Evolutionary conservation across 1,140 invertebrate genomes (phyloP), one percentile per base, ranked within the genome.

Genomic region (Drosophila kikkawai): DNA sequence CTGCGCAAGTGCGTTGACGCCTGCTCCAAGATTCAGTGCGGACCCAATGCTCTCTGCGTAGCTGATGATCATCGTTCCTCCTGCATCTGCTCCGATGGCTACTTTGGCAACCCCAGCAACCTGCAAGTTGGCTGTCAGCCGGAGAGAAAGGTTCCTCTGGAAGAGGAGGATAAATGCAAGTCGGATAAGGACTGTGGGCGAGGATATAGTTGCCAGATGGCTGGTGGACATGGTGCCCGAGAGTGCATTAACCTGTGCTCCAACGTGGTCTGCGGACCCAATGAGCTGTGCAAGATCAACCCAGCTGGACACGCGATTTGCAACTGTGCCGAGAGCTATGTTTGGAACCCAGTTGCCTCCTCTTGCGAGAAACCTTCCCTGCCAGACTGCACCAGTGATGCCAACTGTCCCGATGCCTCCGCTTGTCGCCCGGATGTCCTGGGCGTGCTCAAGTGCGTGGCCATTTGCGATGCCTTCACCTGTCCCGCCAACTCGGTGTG

Each of bases 31-130:
- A 94, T 97, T 11, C 97, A 98, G 82, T 98, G 97, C 92, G 97
- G 97, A 13, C 97, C 97, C 1, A 98, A 98, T 92, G 97, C 97
- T 5, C 92, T 98, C 1, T 98, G 97, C 87, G 94, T 98, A 0
- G 95, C 96, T 22, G 95, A 97, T 61, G 96, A 96, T 83, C 97
- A 98, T 92, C 94, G 96, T 44, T 97, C 97, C 2, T 95, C 96
- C 11, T 98, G 97, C 91, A 95, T 98, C 47, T 98, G 97, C 91
- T 93, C 95, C 26, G 95, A 97, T 66, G 96, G 96, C 0, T 97
- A 96, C 86, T 93, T 94, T 19, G 97, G 97, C 11, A 96, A 97
- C 92, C 96, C 97, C 1, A 95, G 95, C 76, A 96, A 98, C 92
- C 93, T 97, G 15, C 93, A 94, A 42, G 93, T 95, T 9, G 97